Percentiles rank a stretch among this genome's conserved stretches.
phyloP scores from a whole-genome alignment of 2,797 vertebrate species.

The Dendrocincla fuliginosa region DNA sequence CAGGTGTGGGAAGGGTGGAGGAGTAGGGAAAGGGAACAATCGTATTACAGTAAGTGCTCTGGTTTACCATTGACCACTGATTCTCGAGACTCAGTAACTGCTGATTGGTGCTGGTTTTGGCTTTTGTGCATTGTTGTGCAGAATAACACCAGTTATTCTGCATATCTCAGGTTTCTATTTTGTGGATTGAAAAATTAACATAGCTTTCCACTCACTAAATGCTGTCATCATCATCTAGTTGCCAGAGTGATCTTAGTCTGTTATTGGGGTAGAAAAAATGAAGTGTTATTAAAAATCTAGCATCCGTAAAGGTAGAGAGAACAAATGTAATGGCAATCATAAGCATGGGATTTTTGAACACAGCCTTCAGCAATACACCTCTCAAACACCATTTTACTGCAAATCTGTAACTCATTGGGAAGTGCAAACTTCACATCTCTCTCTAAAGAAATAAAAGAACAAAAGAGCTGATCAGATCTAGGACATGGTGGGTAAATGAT shows the following conservation, averaged over 20 bases:
- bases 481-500: not conserved
- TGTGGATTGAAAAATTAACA: not conserved
- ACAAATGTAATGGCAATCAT: not conserved
- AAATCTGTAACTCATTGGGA: not conserved
- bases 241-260: not conserved
- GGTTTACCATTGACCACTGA: not conserved
- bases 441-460: not conserved
- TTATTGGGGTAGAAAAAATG: not conserved
- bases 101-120: not conserved
- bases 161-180: not conserved
- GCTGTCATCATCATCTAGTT: not conserved
- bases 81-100: not conserved
- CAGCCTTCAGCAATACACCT: not conserved
- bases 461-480: not conserved
- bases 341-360: not conserved
- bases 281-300: slow-evolving; percentile 7
- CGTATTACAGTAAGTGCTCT: not conserved
- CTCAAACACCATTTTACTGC: not conserved
- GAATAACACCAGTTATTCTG: not conserved
- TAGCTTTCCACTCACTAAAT: not conserved
- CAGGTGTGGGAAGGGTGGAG: no score
- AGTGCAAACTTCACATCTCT: not conserved
- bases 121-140: not conserved
- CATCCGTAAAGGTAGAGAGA: not conserved
- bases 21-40: no score